These are phyloP conservation scores for Sebastes flavidus DNA, from an alignment of 2,797 vertebrate genomes.

Conservation along the genomic window DNA sequence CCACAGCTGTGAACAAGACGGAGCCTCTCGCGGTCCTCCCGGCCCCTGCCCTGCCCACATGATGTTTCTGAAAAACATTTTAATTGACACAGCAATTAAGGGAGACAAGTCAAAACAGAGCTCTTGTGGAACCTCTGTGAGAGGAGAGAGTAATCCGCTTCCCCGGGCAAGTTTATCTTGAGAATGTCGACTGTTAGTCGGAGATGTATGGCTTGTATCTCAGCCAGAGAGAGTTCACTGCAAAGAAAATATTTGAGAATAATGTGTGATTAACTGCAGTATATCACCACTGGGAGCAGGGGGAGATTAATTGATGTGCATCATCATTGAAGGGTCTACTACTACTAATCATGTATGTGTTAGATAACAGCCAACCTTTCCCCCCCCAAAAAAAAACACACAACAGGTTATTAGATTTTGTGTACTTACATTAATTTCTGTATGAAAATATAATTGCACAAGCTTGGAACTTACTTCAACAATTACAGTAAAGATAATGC, in stretches of 20 bases:
- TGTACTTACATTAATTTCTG: not conserved
- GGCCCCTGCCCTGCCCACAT: constrained; percentile 34
- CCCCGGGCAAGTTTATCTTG: constrained; percentile 69
- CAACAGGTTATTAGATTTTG: not conserved
- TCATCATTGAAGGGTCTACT: constrained; percentile 25
- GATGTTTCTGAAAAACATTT: constrained; percentile 74
- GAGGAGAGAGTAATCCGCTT: constrained; percentile 62
- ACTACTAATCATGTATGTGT: constrained; percentile 4
- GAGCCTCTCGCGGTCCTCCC: constrained; percentile 35
- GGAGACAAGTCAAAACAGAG: constrained; percentile 77
- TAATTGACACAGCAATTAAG: constrained; percentile 79
- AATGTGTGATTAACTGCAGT: constrained; percentile 52
- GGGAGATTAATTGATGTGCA: constrained; percentile 47
- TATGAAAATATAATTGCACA: not conserved
- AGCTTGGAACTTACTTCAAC: not conserved
- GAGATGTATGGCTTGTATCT: constrained; percentile 52
- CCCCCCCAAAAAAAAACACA: not conserved
- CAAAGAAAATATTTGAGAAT: constrained; percentile 67
- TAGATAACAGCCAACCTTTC: not conserved
- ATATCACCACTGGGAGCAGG: constrained; percentile 36
- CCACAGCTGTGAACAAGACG: constrained; percentile 55
- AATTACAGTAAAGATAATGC: not conserved
- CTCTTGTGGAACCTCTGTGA: constrained; percentile 49
- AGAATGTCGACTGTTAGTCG: constrained; percentile 57
- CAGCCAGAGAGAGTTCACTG: constrained; percentile 49